phyloP scores from a whole-genome alignment of 2,797 vertebrate species.

The Gambusia yucatana region DNA sequence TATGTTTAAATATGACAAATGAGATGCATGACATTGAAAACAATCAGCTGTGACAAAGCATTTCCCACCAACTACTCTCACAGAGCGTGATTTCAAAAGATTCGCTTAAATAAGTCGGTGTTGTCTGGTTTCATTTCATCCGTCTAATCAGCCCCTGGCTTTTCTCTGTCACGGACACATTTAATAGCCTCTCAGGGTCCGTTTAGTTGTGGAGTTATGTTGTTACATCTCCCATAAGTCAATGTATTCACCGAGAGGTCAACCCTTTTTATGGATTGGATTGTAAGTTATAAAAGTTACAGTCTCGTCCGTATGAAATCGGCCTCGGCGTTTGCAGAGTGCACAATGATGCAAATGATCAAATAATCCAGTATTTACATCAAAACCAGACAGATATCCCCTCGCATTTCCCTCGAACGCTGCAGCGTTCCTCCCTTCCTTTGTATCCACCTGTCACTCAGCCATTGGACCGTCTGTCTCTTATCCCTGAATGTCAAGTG shows the following conservation, averaged over 20 bases:
- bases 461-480: conserved; percentile 4
- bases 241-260: background rate
- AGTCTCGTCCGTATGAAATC: background rate
- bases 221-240: background rate
- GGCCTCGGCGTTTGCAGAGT: background rate
- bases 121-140: background rate
- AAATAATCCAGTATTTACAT: conserved; percentile 1
- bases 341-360: background rate
- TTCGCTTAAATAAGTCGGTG: background rate
- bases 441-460: background rate
- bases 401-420: background rate
- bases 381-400: background rate
- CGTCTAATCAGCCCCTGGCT: background rate
- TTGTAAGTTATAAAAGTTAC: background rate
- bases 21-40: background rate
- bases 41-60: background rate
- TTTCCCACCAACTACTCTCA: background rate
- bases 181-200: conserved; percentile 1
- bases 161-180: background rate
- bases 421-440: background rate
- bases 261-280: background rate
- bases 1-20: background rate
- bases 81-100: background rate
- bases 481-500: conserved; percentile 17
- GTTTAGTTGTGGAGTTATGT: background rate